Base-by-base conservation (phyloP, 2,888 invertebrate genomes). In the Amblyteles armatorius region DNA sequence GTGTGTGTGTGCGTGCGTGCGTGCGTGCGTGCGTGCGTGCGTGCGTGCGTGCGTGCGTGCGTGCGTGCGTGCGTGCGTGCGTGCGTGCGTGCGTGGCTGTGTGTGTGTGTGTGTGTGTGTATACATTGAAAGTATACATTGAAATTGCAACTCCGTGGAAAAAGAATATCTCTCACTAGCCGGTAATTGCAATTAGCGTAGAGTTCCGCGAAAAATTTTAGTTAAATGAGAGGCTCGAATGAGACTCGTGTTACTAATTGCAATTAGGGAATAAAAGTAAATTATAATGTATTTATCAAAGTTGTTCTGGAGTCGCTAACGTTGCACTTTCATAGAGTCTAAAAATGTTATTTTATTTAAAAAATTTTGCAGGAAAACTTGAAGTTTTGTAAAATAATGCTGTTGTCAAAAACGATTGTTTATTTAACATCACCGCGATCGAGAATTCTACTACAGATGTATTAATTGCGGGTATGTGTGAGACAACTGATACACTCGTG, bases 111-210 rank as follows among this genome's bases (percentile, higher is more conserved):
- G n/a, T n/a, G n/a, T n/a, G n/a, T n/a, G n/a, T n/a, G n/a, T n/a
- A n/a, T n/a, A n/a, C n/a, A n/a, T n/a, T n/a, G n/a, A n/a, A n/a
- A n/a, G 11, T 26, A 11, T 13, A 26, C 11, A 26, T 26, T 57
- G 22, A 57, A 57, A 26, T 57, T 26, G 11, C 11, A 57, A 57
- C 13, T 57, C 29, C 19, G 50, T 5, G 29, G 16, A 52, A 7
- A 52, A 65, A 63, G 29, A 33, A 29, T 16, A 63, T 13, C 40
- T 63, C 48, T 29, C 16, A n/a, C 29, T 22, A 36, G 65, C 52
- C n/a, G 19, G 55, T 84, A 81, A 84, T 84, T 81, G 80, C 77
- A 77, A 77, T 68, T 77, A 71, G 65, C n/a, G 26, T 22, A 52
- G 13, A 48, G 69, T 76, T 67, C 44, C 55, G 72, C 76, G 26